Base-by-base conservation (phyloP, 2,797 vertebrate species). In the Fratercula arctica region DNA sequence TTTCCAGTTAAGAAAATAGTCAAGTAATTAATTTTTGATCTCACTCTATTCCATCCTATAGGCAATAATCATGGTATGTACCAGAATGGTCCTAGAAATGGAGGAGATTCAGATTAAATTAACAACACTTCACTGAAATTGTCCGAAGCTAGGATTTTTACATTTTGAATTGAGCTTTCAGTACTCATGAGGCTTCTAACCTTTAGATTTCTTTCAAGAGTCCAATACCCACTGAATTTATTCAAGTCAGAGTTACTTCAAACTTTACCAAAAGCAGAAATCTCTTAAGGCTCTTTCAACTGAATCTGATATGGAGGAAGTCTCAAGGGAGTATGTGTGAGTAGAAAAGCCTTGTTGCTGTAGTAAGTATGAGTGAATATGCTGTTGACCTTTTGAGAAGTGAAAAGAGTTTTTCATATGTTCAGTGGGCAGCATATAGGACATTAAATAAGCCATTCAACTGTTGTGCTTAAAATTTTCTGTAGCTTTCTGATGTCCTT, bases 331-430 rank as follows among this genome's bases (percentile, higher is more conserved):
- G 18, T 20, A 50, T 53, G 43, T 68, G 24, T 46, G 70, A 68
- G 46, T 50, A 25, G 17, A 72, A 95, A 89, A 78, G 33, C 54
- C 69, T 91, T 69, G 57, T 66, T 90, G 64, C 50, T 76, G 5
- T 41, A 51, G 10, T 56, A 50, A 69, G 23, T 51, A 15, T 1
- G 24, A 90, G n/a, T 59, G 76, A 72, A 89, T 86, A 72, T 66
- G 37, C 59, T 54, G 12, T 53, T 94, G 83, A 90, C 80, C 70
- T 96, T 95, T 84, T 66, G 33, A 76, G 87, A 67, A 86, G 12
- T 41, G 50, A 57, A 73, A 37, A 66, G 35, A 74, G 19, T 85
- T 83, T 93, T 67, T 63, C 24, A 6, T 10, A 18, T 28, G 69
- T 88, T 94, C 76, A 50, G 68, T 28, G 60, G 41, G 45, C 60